Evolutionary conservation across 2,113 vertebrate genomes (phyloP).

Genomic region (Percopsis transmontana): DNA sequence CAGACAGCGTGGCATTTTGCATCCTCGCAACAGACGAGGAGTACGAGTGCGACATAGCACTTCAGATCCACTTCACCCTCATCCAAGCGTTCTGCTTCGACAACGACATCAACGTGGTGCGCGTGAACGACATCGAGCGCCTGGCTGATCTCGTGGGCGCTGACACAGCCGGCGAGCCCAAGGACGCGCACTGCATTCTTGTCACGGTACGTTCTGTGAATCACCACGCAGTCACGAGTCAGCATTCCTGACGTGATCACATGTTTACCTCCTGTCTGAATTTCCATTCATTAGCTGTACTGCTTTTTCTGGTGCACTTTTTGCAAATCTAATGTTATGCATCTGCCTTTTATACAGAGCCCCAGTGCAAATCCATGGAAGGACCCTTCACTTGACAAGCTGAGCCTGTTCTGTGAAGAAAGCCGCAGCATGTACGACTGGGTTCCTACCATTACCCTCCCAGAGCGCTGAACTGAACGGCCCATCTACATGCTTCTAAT

Average conservation of each 20-base stretch:
- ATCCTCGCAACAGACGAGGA: conserved; percentile 91
- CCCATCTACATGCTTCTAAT: conserved; percentile 40
- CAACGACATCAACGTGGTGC: conserved; percentile 95
- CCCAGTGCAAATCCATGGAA: conserved; percentile 90
- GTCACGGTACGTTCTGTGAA: conserved; percentile 85
- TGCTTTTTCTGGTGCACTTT: conserved; percentile 14
- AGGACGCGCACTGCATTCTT: conserved; percentile 95
- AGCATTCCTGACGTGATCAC: conserved; percentile 9
- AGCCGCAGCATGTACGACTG: conserved; percentile 91
- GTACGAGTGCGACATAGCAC: conserved; percentile 92
- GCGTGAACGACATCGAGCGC: conserved; percentile 87
- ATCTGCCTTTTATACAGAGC: conserved; percentile 75
- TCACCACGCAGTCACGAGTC: conserved; percentile 18
- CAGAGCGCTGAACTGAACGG: conserved; percentile 82
- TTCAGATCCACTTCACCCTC: conserved; percentile 98
- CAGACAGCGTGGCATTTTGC: conserved; percentile 94
- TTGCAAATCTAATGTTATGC: not conserved
- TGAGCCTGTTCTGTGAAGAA: conserved; percentile 90
- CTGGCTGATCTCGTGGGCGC: conserved; percentile 87
- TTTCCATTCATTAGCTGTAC: conserved; percentile 5
- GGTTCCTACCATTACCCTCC: conserved; percentile 91
- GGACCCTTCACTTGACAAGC: conserved; percentile 88
- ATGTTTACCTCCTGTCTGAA: not conserved
- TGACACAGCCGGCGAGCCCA: conserved; percentile 83
- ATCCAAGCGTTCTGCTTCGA: conserved; percentile 99